Evolutionary conservation across 2,797 vertebrate genomes (phyloP).

Genomic region (Botia almorhae): DNA sequence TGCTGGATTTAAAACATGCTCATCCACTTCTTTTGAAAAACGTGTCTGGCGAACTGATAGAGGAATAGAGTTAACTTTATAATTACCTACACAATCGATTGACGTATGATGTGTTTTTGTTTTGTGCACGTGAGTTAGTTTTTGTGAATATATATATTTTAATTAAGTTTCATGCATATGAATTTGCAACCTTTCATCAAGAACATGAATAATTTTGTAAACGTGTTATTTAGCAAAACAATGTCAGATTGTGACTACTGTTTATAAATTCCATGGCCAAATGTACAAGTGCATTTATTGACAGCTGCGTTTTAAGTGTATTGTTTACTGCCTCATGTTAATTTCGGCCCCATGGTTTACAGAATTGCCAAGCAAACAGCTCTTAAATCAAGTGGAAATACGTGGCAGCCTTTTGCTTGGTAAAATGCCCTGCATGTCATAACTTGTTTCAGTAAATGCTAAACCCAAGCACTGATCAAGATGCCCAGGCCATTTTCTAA

Average conservation of each 20-base stretch:
- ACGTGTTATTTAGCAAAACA: neutral
- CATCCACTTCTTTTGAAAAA: too few species aligned
- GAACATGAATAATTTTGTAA: neutral
- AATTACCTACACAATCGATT: too few species aligned
- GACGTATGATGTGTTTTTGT: too few species aligned
- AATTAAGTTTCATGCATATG: too few species aligned
- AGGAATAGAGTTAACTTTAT: too few species aligned
- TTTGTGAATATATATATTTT: too few species aligned
- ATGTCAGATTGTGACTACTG: neutral
- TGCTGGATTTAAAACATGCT: too few species aligned
- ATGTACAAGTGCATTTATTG: too few species aligned
- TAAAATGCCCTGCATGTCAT: neutral
- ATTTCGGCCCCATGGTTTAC: slow-evolving; percentile 55
- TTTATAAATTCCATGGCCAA: neutral
- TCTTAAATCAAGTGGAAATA: slow-evolving; percentile 26
- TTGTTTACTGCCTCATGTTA: neutral
- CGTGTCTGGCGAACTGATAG: too few species aligned
- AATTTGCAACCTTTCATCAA: too few species aligned
- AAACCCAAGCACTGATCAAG: slow-evolving; percentile 59
- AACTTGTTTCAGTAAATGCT: slow-evolving; percentile 42
- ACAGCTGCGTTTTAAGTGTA: too few species aligned
- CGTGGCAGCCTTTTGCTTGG: slow-evolving; percentile 19
- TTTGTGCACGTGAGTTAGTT: too few species aligned
- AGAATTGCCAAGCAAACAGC: slow-evolving; percentile 69
- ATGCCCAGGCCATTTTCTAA: slow-evolving; percentile 99